Evolutionary conservation across 2,888 invertebrate genomes (phyloP), one percentile per base, ranked within the genome.

Genomic region (Euzetes globulus): DNA sequence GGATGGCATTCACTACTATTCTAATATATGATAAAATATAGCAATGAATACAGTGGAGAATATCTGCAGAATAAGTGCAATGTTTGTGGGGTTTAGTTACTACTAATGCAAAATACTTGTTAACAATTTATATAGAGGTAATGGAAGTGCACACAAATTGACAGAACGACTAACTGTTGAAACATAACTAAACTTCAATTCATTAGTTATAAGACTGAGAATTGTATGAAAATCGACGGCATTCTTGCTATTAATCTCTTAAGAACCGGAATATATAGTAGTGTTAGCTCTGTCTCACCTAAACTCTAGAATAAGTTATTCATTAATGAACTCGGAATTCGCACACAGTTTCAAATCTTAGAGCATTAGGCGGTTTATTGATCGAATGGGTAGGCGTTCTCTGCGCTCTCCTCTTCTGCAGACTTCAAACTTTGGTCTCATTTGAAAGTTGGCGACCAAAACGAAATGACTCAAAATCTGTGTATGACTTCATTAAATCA

Each of bases 21-120:
- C n/a, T n/a, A 50, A 50, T n/a, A 50, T 15, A 50, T 50, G 19
- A 22, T 58, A 58, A 58, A 58, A 19, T n/a, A 22, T 58, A 58
- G 13, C 19, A 6, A 11, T 19, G 19, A 58, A 22, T 11, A 11
- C 58, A 22, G 25, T 19, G 17, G n/a, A 25, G 25, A 22, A 2
- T 17, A 19, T 25, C 58, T 19, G 22, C 5, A 22, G 13, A 19
- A 58, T 58, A 13, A 68, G 17, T 25, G 29, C 4, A 19, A 6
- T 22, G 29, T 25, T 29, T 9, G n/a, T 37, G 33, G 27, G 29
- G 29, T 55, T 72, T 58, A 58, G 72, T 37, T 13, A 55, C 27
- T 15, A 55, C 72, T 45, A 55, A 68, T 68, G 68, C 68, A 45
- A 68, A 68, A 68, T 15, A 45, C 68, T 68, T 68, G 68, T 68